A percentile compares a stretch with the other conserved stretches of the same genome.
Evolutionary conservation across 2,888 invertebrate genomes (phyloP).

Genomic region (Caenorhabditis sp.): DNA sequence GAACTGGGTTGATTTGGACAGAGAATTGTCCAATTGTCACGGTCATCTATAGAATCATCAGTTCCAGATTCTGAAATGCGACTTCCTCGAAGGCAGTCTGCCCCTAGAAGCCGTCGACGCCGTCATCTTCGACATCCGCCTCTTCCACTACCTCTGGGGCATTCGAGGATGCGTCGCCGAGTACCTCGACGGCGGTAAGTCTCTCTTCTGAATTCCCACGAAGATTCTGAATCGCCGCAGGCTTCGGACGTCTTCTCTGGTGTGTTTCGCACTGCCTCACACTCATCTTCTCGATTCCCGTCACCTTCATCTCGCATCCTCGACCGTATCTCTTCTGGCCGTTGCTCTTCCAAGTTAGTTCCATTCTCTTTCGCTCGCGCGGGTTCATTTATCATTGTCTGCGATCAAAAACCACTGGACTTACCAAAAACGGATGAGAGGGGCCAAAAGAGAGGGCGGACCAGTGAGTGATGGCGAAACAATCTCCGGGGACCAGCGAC

Average conservation of each 20-base stretch:
- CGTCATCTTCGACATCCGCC: conserved; percentile 76
- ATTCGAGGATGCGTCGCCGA: conserved; percentile 80
- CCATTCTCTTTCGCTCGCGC: no score
- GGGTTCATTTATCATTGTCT: conserved; percentile 6
- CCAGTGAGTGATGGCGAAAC: background rate
- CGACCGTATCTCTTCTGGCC: conserved; percentile 79
- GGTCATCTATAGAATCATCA: background rate
- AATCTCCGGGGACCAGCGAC: conserved; percentile 28
- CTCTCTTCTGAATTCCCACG: conserved; percentile 27
- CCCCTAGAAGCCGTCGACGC: conserved; percentile 77
- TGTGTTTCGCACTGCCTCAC: conserved; percentile 76
- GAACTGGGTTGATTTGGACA: no score
- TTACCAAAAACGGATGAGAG: no score
- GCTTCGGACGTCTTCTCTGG: conserved; percentile 67
- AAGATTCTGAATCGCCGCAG: conserved; percentile 21
- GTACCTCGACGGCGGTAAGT: conserved; percentile 79
- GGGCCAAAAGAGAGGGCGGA: background rate
- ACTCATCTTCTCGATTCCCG: conserved; percentile 77
- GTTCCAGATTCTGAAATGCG: conserved; percentile 77
- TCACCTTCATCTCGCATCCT: conserved; percentile 76
- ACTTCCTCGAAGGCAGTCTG: conserved; percentile 74
- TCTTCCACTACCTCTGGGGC: conserved; percentile 81
- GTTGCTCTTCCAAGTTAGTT: conserved; percentile 75
- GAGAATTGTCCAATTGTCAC: no score
- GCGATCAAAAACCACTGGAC: conserved; percentile 32